A percentile compares a stretch with the other conserved stretches of the same genome.
phyloP scores from a whole-genome alignment of 1,140 invertebrate species.

The Drosophila jambulina region DNA sequence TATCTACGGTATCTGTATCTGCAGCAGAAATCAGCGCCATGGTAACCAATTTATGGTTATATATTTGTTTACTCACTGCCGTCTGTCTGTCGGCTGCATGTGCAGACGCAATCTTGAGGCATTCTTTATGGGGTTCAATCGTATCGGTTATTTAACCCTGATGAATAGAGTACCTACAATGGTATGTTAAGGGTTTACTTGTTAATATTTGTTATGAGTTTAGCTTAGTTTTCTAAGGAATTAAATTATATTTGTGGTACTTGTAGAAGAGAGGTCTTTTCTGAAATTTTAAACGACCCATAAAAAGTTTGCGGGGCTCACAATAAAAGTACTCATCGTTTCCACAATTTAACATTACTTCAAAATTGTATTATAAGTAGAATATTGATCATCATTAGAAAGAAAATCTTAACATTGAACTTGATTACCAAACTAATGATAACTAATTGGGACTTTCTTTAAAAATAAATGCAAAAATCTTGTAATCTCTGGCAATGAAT shows the following conservation, averaged over 20 bases:
- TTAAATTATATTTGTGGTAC: neutral
- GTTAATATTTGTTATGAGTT: neutral
- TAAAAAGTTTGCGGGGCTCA: no score
- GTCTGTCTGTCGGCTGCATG: slow-evolving; percentile 29
- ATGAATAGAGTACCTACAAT: no score
- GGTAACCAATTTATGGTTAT: slow-evolving; percentile 65
- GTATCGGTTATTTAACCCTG: neutral
- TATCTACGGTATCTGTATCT: slow-evolving; percentile 30
- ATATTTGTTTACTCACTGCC: slow-evolving; percentile 47
- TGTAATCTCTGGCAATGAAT: no score
- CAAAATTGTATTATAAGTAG: no score
- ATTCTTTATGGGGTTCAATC: neutral
- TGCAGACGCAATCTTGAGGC: slow-evolving; percentile 19
- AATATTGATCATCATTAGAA: no score
- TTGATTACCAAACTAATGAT: neutral
- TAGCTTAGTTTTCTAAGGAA: neutral
- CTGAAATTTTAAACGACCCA: neutral
- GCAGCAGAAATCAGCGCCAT: slow-evolving; percentile 62
- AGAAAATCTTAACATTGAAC: neutral
- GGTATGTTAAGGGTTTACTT: neutral
- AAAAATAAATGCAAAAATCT: neutral
- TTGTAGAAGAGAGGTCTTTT: neutral
- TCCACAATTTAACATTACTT: neutral
- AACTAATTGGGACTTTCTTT: no score
- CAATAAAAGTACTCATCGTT: neutral